Percentiles rank a stretch among this genome's conserved stretches.
Conservation (phyloP, 2,797 vertebrate species). For the Girardinus metallicus region DNA sequence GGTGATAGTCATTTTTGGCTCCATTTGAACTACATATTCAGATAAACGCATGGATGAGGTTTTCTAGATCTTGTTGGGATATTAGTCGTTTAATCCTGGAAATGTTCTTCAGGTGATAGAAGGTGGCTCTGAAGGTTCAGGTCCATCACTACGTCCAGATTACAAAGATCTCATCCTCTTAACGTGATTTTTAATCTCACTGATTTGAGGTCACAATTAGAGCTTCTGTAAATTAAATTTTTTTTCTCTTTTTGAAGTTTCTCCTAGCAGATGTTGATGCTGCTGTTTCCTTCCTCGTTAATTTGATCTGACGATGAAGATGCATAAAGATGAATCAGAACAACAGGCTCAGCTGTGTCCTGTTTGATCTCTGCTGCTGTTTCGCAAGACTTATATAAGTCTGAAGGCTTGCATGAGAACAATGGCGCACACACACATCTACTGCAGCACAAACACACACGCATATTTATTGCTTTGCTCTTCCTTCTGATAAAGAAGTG, state of each 20-base stretch:
- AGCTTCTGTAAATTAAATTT: not conserved
- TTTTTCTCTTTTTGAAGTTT: not conserved
- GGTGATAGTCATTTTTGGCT: no score
- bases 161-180: not conserved
- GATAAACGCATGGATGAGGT: no score
- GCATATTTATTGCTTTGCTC: no score
- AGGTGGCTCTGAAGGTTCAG: no score
- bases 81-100: no score
- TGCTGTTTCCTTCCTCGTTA: not conserved
- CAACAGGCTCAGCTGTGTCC: not conserved
- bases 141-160: no score
- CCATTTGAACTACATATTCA: no score
- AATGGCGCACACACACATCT: slow-evolving; percentile 15
- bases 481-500: not conserved
- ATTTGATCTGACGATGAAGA: not conserved
- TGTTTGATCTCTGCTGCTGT: slow-evolving; percentile 28
- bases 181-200: not conserved
- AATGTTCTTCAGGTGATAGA: no score
- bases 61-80: no score
- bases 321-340: not conserved
- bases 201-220: not conserved
- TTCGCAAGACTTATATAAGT: slow-evolving; percentile 48
- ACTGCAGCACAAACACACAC: not conserved
- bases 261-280: not conserved
- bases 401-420: slow-evolving; percentile 33